Percentiles rank a stretch among this genome's conserved stretches.
Conservation (phyloP, 2,888 invertebrate genomes). For the Spatulosminthurus flaviceps region DNA sequence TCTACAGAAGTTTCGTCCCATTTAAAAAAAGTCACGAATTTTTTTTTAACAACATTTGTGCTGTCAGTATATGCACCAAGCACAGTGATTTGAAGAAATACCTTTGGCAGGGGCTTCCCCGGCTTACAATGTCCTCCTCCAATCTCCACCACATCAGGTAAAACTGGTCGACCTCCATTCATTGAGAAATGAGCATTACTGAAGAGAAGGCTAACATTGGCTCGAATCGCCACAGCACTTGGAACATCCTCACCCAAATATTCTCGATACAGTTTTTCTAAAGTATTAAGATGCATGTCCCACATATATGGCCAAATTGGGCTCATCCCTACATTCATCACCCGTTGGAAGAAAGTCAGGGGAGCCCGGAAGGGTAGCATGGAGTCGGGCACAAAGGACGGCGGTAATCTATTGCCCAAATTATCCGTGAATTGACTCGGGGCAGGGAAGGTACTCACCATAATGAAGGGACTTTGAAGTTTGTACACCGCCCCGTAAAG, state of each 20-base stretch:
- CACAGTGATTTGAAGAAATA: constrained; percentile 26
- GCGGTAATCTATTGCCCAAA: constrained; percentile 42
- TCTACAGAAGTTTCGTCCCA: too few relatives aligned
- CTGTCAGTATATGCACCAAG: too few relatives aligned
- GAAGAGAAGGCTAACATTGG: constrained; percentile 59
- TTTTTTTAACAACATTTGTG: too few relatives aligned
- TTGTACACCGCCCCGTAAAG: not conserved
- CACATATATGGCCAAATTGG: not conserved
- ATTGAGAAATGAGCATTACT: constrained; percentile 62
- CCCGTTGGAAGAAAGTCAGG: constrained; percentile 46
- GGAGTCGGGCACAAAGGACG: constrained; percentile 44
- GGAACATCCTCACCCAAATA: constrained; percentile 64
- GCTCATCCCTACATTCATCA: constrained; percentile 15
- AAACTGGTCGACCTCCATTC: constrained; percentile 56
- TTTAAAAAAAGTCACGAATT: too few relatives aligned
- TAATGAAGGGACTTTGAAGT: constrained; percentile 12
- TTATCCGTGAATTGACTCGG: not conserved
- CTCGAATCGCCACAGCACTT: constrained; percentile 55
- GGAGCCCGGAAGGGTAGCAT: not conserved
- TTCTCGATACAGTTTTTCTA: constrained; percentile 54
- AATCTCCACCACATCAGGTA: constrained; percentile 62
- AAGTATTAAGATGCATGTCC: not conserved
- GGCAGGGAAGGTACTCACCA: constrained; percentile 11
- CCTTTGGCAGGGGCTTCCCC: constrained; percentile 60
- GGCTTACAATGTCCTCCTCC: constrained; percentile 64